These are phyloP conservation scores for rabbit (Oryctolagus cuniculus) DNA, from an alignment of 2,113 vertebrate species.

Conservation along the genomic window mOryCun1.1 NC_091436.1:86969501-86970000, in stretches of 20 bases:
- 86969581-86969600: not conserved
- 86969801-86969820: not conserved
- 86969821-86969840: not conserved
- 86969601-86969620: no score
- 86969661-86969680: not conserved
- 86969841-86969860: not conserved
- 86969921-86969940: not conserved
- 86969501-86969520: no score
- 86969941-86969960: not conserved
- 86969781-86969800: not conserved
- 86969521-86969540: not conserved
- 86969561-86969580: not conserved
- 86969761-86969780: not conserved
- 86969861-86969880: not conserved
- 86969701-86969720: not conserved
- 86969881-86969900: not conserved
- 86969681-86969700: not conserved
- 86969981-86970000: not conserved
- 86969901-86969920: not conserved
- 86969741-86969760: not conserved
- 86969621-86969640: not conserved
- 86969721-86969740: not conserved
- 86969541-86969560: not conserved
- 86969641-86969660: not conserved
- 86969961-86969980: not conserved